Conservation (phyloP, 1,140 invertebrate genomes). For the Trachymyrmex cornetzi region DNA sequence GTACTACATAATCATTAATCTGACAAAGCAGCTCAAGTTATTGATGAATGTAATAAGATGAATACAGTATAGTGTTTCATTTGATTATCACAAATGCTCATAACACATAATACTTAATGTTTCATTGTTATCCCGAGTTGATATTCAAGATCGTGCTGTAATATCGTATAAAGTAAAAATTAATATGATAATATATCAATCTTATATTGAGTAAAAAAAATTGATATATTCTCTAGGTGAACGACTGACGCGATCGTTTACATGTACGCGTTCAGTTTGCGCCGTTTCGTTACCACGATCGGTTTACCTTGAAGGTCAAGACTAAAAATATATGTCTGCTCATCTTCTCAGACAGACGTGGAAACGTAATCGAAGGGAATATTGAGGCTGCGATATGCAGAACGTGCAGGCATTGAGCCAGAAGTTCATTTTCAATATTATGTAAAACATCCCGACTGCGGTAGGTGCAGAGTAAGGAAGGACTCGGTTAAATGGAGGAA, state of each 20-base stretch:
- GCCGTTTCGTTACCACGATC: background rate
- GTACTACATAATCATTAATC: background rate
- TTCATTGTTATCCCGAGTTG: background rate
- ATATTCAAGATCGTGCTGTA: background rate
- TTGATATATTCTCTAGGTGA: background rate
- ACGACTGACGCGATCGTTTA: conserved; percentile 6
- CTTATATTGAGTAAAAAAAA: conserved; percentile 10
- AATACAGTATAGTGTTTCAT: conserved; percentile 14
- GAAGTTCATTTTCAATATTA: conserved; percentile 83
- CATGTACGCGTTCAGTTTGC: background rate
- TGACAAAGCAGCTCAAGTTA: conserved; percentile 33
- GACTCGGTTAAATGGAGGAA: conserved; percentile 74
- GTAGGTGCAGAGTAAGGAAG: conserved; percentile 5
- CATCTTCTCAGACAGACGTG: background rate
- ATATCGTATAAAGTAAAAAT: background rate
- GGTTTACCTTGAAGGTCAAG: conserved; percentile 38
- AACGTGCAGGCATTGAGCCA: conserved; percentile 80
- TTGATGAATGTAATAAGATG: conserved; percentile 12
- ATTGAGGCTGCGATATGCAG: conserved; percentile 70
- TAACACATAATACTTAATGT: background rate
- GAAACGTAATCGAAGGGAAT: conserved; percentile 75
- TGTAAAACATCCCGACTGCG: conserved; percentile 81
- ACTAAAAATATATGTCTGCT: conserved; percentile 24
- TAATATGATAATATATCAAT: background rate
- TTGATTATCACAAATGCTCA: conserved; percentile 40